Conservation (phyloP, 2,888 invertebrate species). For the Arenicola marina region DNA sequence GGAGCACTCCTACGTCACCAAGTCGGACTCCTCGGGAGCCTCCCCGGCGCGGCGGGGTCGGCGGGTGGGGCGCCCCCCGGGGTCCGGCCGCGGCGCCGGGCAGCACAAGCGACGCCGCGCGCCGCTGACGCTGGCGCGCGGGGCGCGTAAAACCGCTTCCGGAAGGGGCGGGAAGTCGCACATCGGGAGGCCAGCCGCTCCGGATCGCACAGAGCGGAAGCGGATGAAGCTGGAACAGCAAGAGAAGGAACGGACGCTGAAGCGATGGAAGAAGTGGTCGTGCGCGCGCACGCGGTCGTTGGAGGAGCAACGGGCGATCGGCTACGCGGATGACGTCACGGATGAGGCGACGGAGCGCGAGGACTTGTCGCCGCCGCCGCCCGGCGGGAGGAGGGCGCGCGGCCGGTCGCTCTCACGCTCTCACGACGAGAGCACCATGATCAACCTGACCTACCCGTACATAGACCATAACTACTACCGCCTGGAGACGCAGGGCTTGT, state of each 20-base stretch:
- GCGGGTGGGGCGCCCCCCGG: neutral
- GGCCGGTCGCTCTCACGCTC: neutral
- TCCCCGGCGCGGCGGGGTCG: neutral
- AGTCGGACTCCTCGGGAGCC: neutral
- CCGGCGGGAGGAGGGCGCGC: neutral
- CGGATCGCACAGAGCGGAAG: neutral
- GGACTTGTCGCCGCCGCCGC: neutral
- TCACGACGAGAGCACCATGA: neutral
- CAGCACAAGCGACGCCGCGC: neutral
- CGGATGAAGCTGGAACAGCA: conserved; percentile 1
- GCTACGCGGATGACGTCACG: neutral
- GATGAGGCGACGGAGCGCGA: neutral
- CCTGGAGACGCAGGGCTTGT: neutral
- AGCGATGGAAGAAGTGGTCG: conserved; percentile 4
- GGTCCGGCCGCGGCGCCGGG: neutral
- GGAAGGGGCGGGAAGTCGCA: too few relatives aligned
- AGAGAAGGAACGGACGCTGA: conserved; percentile 7
- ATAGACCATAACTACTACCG: conserved; percentile 16
- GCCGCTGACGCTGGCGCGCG: neutral
- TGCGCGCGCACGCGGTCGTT: conserved; percentile 19
- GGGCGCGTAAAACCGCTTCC: neutral
- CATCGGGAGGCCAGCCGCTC: neutral
- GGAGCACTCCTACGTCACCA: conserved; percentile 14
- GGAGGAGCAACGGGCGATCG: conserved; percentile 11
- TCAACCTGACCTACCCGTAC: conserved; percentile 8